phyloP scores from a whole-genome alignment of 2,888 invertebrate species.

The Tenthredo notha region DNA sequence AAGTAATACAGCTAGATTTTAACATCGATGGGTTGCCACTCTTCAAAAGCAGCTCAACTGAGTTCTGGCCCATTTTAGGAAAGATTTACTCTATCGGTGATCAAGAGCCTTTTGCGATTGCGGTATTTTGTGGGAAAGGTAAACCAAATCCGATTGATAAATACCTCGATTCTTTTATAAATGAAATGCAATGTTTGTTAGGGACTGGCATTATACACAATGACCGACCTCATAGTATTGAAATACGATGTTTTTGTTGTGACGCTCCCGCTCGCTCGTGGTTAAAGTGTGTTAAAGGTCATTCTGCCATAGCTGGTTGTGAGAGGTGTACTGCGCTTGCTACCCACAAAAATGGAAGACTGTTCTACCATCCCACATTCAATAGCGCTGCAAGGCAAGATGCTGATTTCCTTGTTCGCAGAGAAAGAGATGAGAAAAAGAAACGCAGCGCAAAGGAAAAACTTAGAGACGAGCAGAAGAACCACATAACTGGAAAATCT shows the following conservation, averaged over 20 bases:
- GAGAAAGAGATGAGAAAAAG: not conserved
- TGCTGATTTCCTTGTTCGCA: not conserved
- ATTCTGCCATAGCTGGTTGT: conserved; percentile 17
- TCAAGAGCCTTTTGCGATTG: not conserved
- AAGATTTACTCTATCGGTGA: not conserved
- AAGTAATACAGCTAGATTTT: not conserved
- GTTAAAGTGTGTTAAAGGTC: not conserved
- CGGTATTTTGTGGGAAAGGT: not conserved
- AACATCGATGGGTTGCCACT: conserved; percentile 21
- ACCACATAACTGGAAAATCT: not conserved
- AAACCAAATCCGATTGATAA: not conserved
- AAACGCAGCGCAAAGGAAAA: not conserved
- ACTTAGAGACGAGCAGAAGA: not conserved
- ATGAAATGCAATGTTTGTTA: not conserved
- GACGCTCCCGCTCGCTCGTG: not conserved
- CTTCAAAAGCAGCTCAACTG: not conserved
- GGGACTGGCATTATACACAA: not conserved
- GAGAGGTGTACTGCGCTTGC: not conserved
- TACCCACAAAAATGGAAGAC: not conserved
- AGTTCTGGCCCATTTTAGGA: conserved; percentile 4
- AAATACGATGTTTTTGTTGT: no score
- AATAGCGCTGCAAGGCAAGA: not conserved
- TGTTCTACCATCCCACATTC: not conserved
- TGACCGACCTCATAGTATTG: not conserved
- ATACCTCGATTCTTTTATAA: not conserved